These are phyloP conservation scores for Daubentonia madagascariensis DNA, from an alignment of 2,113 vertebrate species.

Conservation along the genomic window DNA sequence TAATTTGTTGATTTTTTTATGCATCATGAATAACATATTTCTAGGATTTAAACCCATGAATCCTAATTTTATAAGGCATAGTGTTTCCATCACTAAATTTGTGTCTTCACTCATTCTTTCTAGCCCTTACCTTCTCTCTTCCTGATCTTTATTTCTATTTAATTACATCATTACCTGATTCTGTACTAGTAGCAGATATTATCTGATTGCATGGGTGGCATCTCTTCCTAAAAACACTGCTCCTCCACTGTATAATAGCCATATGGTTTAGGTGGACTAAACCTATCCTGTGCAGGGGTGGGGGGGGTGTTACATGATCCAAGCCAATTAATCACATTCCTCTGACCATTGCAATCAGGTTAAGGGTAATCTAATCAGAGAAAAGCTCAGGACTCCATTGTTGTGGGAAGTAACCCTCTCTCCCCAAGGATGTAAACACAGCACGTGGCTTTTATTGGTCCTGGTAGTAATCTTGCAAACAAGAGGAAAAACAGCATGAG, in stretches of 20 bases:
- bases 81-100: not conserved
- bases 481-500: not conserved
- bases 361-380: conserved; percentile 35
- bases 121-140: not conserved
- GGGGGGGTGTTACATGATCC: not conserved
- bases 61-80: not conserved
- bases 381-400: not conserved
- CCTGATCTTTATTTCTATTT: not conserved
- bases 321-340: not conserved
- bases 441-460: not conserved
- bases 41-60: not conserved
- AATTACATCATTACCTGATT: not conserved
- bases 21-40: not conserved
- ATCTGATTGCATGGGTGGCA: not conserved
- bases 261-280: not conserved
- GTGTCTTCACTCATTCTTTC: not conserved
- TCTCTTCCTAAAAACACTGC: not conserved
- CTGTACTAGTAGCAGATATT: not conserved
- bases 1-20: not conserved
- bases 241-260: not conserved
- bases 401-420: not conserved
- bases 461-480: not conserved
- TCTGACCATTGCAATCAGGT: not conserved
- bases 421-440: not conserved
- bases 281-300: not conserved